phyloP scores from a whole-genome alignment of 2,113 vertebrate species.

The Scytalopus superciliaris region DNA sequence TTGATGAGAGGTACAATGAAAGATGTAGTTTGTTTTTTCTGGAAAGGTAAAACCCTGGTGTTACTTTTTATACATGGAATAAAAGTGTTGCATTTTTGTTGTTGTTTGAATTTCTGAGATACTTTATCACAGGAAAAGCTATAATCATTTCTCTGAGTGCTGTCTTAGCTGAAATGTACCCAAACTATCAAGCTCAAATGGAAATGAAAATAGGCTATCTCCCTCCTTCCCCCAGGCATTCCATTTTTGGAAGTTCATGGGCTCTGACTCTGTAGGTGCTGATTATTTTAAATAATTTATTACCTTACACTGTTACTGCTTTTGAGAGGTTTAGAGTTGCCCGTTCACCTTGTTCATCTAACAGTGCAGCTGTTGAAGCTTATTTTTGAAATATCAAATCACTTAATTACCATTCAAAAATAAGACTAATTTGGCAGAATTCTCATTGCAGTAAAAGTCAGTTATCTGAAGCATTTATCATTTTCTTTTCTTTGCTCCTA shows the following conservation, averaged over 20 bases:
- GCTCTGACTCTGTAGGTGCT: not conserved
- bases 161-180: not conserved
- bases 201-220: not conserved
- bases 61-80: not conserved
- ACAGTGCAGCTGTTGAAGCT: not conserved
- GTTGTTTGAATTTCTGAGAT: not conserved
- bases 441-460: not conserved
- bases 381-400: not conserved
- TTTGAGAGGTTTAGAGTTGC: not conserved
- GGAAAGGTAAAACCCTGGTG: not conserved
- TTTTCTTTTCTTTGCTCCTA: not conserved
- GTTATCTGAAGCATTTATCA: not conserved
- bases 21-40: not conserved
- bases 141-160: not conserved
- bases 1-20: not conserved
- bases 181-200: not conserved
- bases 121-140: not conserved
- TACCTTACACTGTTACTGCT: not conserved
- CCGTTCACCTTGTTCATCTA: not conserved
- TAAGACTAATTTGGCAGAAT: not conserved
- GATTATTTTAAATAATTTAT: slow-evolving; percentile 4
- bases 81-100: not conserved
- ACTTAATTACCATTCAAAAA: not conserved
- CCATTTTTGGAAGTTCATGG: not conserved
- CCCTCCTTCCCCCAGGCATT: not conserved